Percentiles rank a stretch among this genome's conserved stretches.
phyloP scores from a whole-genome alignment of 2,113 vertebrate genomes.

The Alexandromys fortis region DNA sequence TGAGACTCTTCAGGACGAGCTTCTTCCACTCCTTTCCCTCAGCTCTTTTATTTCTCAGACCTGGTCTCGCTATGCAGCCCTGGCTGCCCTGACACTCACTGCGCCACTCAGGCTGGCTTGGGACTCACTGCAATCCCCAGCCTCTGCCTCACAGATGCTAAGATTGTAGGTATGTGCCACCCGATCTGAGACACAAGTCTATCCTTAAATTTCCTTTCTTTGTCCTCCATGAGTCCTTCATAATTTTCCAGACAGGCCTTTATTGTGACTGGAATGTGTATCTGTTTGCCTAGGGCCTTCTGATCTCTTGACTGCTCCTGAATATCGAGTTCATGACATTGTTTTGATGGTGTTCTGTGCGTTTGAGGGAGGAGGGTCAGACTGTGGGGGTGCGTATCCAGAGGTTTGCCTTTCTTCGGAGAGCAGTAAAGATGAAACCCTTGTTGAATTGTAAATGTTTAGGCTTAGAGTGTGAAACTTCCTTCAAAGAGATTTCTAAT shows the following conservation, averaged over 20 bases:
- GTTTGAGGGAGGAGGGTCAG: not conserved
- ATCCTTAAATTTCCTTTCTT: conserved; percentile 32
- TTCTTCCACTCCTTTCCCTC: not conserved
- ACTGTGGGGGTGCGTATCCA: not conserved
- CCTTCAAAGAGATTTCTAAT: not conserved
- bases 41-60: not conserved
- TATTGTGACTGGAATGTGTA: not conserved
- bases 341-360: conserved; percentile 7
- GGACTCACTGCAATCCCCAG: not conserved
- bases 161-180: not conserved
- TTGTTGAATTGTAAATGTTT: conserved; percentile 24
- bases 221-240: not conserved
- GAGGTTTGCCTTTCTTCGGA: conserved; percentile 9
- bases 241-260: conserved; percentile 10
- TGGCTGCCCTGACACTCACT: not conserved
- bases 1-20: not conserved
- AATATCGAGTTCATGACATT: not conserved
- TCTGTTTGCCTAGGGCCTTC: not conserved
- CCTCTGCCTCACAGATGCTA: not conserved
- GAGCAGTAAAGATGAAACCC: conserved; percentile 6
- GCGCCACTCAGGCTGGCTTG: not conserved
- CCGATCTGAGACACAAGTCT: not conserved
- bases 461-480: not conserved
- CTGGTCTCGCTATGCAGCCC: not conserved
- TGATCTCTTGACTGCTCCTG: not conserved